phyloP scores from a whole-genome alignment of 1,140 invertebrate species.

The Aphis craccivora region DNA sequence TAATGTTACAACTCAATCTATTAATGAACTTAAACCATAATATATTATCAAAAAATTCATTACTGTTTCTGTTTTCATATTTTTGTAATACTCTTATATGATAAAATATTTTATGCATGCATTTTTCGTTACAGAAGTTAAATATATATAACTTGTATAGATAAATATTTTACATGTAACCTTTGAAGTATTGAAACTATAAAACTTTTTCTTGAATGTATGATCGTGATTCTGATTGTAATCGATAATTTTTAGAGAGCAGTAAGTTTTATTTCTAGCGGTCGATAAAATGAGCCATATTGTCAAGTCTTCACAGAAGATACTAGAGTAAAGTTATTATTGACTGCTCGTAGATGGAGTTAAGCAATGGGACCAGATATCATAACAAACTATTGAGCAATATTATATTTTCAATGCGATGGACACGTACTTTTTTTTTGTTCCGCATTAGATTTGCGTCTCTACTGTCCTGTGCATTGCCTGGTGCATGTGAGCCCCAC shows the following conservation, averaged over 20 bases:
- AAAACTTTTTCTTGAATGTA: neutral
- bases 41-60: neutral
- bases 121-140: neutral
- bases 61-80: neutral
- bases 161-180: neutral
- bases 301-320: neutral
- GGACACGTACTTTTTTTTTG: conserved; percentile 76
- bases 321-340: neutral
- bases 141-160: neutral
- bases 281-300: neutral
- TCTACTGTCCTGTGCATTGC: conserved; percentile 76
- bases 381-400: neutral
- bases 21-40: neutral
- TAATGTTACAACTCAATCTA: neutral
- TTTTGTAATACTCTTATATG: neutral
- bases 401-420: neutral
- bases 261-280: neutral
- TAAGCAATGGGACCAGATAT: neutral
- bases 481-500: conserved; percentile 78
- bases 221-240: neutral
- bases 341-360: neutral
- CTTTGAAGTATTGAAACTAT: neutral
- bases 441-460: conserved; percentile 80
- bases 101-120: neutral
- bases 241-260: neutral